phyloP scores from a whole-genome alignment of 2,113 vertebrate genomes.

The Chiloscyllium plagiosum region DNA sequence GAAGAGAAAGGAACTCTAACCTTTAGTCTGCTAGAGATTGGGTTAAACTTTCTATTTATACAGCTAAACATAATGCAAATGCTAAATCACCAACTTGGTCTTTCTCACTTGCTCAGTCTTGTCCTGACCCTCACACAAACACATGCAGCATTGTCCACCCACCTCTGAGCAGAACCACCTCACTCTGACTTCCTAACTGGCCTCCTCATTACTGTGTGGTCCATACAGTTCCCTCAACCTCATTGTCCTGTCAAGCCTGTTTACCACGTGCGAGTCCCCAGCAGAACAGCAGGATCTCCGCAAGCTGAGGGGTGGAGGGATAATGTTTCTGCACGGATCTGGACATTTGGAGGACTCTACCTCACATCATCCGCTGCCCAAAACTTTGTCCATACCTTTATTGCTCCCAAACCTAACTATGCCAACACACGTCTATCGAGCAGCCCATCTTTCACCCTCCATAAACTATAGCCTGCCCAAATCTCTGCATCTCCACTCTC shows the following conservation, averaged over 20 bases:
- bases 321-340: not conserved
- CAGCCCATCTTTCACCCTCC: not conserved
- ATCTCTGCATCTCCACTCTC: not conserved
- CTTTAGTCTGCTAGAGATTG: not conserved
- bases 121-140: not conserved
- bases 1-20: not conserved
- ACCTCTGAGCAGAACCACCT: not conserved
- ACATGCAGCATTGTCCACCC: not conserved
- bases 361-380: not conserved
- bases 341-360: not conserved
- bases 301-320: not conserved
- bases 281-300: not conserved
- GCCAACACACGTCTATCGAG: not conserved
- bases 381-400: not conserved
- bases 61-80: not conserved
- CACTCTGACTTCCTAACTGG: not conserved
- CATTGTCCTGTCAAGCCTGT: not conserved
- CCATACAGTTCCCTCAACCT: not conserved
- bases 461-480: not conserved
- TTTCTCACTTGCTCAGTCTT: not conserved
- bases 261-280: not conserved
- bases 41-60: not conserved
- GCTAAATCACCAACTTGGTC: not conserved
- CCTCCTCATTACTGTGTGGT: not conserved
- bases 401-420: not conserved